Evolutionary conservation across 2,888 invertebrate species (phyloP), one percentile per base, ranked within the genome.

Genomic region (Koerneria pararmatus): DNA sequence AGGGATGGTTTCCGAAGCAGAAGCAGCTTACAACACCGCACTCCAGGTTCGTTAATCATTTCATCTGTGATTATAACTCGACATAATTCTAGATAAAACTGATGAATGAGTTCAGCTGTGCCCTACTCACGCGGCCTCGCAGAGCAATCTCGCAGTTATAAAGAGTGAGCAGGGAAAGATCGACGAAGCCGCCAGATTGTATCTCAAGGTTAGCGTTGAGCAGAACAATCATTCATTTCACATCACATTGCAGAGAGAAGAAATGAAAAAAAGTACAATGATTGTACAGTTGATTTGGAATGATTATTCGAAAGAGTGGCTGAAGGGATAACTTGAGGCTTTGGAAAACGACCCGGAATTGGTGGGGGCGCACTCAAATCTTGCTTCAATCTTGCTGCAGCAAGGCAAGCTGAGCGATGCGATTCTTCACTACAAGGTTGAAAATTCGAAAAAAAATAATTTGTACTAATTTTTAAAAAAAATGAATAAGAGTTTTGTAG

Each of bases 91-190:
- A 41, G 41, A 15, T 8, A 41, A 15, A 11, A 41, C 41, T 41
- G 41, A 48, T 8, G n/a, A 24, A 4, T 27, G 22, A 51, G 68
- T 75, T 51, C 88, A 91, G 65, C 87, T 97, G 64, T 95, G 94
- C 83, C 94, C 98, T 1, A 91, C 91, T 32, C 98, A 98, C 85
- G 97, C 97, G 8, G 98, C 99, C 86, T 95, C 97, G 19, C 89
- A 98, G 65, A 98, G 99, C 86, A 98, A 99, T 87, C 81, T 89
- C 75, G 98, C 97, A 69, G 99, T 99, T 86, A 98, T 99, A 82
- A 98, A 97, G 86, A 88, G 98, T 57, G 98, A 98, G 85, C 97
- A 98, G 85, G 97, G 97, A 51, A 91, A 89, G 84, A 93, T 95
- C 79, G 93, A 95, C 85, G 95, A 97, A 84, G 97, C 98, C 0